A percentile compares a stretch with the other conserved stretches of the same genome.
Conservation (phyloP, 2,888 invertebrate species). For the Balanococcus diminutus region DNA sequence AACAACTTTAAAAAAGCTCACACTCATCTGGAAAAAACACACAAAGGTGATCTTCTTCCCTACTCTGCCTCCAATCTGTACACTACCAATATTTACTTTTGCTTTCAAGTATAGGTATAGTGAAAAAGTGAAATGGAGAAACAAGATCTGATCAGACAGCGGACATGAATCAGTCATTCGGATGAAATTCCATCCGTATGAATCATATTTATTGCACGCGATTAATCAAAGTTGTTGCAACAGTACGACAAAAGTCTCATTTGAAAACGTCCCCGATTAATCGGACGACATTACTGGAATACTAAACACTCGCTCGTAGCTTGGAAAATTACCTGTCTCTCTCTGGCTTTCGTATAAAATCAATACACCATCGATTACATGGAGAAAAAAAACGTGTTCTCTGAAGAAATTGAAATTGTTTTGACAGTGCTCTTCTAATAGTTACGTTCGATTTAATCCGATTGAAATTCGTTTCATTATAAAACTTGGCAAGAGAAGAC, state of each 20-base stretch:
- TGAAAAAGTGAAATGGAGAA: background rate
- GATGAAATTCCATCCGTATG: background rate
- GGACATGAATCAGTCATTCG: background rate
- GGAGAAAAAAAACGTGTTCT: no score
- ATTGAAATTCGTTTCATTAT: constrained; percentile 29
- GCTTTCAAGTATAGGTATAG: background rate
- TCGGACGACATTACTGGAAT: background rate
- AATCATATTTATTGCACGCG: constrained; percentile 9
- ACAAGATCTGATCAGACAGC: background rate
- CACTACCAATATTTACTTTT: background rate
- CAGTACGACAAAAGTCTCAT: background rate
- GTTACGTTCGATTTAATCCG: background rate
- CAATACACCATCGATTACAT: background rate
- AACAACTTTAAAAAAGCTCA: no score
- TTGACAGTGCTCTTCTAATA: background rate
- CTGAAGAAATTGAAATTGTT: background rate
- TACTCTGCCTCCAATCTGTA: background rate
- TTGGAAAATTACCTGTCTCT: background rate
- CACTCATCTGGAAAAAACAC: background rate
- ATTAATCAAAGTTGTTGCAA: background rate
- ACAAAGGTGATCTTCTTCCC: background rate
- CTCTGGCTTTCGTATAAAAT: background rate
- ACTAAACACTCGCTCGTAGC: background rate
- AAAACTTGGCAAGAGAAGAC: background rate
- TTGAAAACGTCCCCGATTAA: background rate